A percentile compares a stretch with the other conserved stretches of the same genome.
phyloP scores from a whole-genome alignment of 2,113 vertebrate genomes.

The Hippocampus comes region DNA sequence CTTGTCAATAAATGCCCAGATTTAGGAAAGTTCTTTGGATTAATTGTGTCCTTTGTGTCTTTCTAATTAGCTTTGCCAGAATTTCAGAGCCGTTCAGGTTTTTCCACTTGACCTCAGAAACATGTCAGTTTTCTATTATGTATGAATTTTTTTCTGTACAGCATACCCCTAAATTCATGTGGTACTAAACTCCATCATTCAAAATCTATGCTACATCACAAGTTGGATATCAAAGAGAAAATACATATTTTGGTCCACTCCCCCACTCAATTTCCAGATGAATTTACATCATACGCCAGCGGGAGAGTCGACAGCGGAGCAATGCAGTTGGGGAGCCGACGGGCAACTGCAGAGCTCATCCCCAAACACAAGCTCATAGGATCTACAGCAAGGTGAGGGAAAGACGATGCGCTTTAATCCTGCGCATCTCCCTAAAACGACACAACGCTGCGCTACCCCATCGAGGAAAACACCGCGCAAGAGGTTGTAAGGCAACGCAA shows the following conservation, averaged over 20 bases:
- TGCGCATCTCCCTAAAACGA: constrained; percentile 30
- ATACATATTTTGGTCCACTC: background rate
- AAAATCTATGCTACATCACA: background rate
- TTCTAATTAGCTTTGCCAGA: background rate
- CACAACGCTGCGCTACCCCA: constrained; percentile 23
- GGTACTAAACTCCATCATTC: background rate
- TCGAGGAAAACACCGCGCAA: constrained; percentile 25
- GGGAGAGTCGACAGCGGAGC: constrained; percentile 27
- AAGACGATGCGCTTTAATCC: constrained; percentile 17
- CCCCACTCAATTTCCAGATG: constrained; percentile 11
- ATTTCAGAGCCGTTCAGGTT: background rate
- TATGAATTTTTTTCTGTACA: background rate
- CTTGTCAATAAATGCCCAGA: background rate
- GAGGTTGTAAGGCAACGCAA: constrained; percentile 20
- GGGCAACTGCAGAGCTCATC: constrained; percentile 40
- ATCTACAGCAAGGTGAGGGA: constrained; percentile 25
- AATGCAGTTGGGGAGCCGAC: constrained; percentile 11
- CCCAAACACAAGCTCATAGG: constrained; percentile 30
- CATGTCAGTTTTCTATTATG: background rate
- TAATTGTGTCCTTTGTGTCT: background rate
- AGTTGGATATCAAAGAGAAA: background rate
- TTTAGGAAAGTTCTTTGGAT: background rate
- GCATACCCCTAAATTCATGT: background rate
- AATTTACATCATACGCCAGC: constrained; percentile 23
- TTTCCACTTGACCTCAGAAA: no score